Conservation (phyloP, 2,888 invertebrate species). For the Stegana nigrithorax region DNA sequence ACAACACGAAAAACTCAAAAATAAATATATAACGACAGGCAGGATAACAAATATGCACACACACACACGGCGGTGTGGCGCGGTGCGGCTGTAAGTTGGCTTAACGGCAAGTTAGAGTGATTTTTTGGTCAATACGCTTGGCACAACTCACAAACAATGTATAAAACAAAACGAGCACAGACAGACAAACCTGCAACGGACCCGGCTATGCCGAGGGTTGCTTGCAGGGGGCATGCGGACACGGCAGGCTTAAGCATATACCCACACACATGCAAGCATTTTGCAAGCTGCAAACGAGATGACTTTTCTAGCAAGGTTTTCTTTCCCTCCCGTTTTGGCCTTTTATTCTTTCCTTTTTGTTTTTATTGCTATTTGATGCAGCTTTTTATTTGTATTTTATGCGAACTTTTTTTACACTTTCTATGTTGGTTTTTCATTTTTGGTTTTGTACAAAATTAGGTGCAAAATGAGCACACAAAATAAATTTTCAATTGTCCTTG, state of each 20-base stretch:
- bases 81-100: constrained; percentile 18
- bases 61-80: constrained; percentile 3
- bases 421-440: constrained; percentile 31
- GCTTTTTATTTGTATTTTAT: no score
- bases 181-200: not conserved
- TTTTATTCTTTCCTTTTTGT: no score
- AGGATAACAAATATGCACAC: no score
- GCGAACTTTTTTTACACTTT: constrained; percentile 8
- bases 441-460: constrained; percentile 53
- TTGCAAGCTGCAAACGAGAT: no score
- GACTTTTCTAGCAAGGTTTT: no score
- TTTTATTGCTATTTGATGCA: no score
- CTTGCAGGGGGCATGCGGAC: no score
- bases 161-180: not conserved
- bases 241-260: no score
- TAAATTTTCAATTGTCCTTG: constrained; percentile 58
- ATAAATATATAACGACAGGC: constrained; percentile 48
- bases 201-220: no score
- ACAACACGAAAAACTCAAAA: constrained; percentile 63
- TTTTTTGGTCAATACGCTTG: not conserved
- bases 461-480: constrained; percentile 65
- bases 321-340: no score
- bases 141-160: not conserved
- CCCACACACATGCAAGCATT: no score
- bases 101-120: not conserved